Percentiles rank a stretch among this genome's conserved stretches.
phyloP scores from a whole-genome alignment of 2,888 invertebrate species.

The Biston betularia region DNA sequence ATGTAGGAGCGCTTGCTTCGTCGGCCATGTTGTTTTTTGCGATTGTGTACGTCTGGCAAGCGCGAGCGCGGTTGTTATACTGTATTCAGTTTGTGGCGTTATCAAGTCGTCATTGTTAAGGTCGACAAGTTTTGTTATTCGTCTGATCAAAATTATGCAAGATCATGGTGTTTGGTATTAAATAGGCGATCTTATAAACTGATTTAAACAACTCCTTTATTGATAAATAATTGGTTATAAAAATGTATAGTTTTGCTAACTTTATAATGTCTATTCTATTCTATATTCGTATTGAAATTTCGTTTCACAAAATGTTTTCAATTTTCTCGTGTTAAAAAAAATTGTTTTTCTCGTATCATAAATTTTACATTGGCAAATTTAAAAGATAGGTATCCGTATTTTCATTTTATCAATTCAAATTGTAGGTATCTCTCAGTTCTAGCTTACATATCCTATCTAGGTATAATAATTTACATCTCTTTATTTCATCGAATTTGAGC shows the following conservation, averaged over 20 bases:
- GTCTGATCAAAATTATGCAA: conserved; percentile 18
- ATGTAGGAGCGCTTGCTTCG: conserved; percentile 56
- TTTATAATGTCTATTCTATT: background rate
- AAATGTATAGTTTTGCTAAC: background rate
- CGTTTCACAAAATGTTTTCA: too few relatives aligned
- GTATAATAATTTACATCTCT: too few relatives aligned
- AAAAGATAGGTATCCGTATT: too few relatives aligned
- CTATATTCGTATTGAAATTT: too few relatives aligned
- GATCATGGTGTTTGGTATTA: conserved; percentile 16
- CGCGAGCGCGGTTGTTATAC: conserved; percentile 49
- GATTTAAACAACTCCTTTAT: background rate
- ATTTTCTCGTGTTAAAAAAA: too few relatives aligned
- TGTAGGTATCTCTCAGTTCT: too few relatives aligned
- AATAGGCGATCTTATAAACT: background rate
- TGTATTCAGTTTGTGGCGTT: conserved; percentile 45
- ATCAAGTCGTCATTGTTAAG: conserved; percentile 57
- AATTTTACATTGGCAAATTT: too few relatives aligned
- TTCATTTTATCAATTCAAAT: too few relatives aligned
- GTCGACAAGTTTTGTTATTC: conserved; percentile 49
- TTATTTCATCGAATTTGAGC: too few relatives aligned
- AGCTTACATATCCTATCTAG: too few relatives aligned
- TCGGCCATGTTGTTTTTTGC: conserved; percentile 46
- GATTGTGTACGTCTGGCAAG: conserved; percentile 46
- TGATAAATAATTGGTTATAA: background rate
- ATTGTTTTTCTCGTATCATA: too few relatives aligned